Base-by-base conservation (phyloP, 2,888 invertebrate genomes). In the Andrena marginata region DNA sequence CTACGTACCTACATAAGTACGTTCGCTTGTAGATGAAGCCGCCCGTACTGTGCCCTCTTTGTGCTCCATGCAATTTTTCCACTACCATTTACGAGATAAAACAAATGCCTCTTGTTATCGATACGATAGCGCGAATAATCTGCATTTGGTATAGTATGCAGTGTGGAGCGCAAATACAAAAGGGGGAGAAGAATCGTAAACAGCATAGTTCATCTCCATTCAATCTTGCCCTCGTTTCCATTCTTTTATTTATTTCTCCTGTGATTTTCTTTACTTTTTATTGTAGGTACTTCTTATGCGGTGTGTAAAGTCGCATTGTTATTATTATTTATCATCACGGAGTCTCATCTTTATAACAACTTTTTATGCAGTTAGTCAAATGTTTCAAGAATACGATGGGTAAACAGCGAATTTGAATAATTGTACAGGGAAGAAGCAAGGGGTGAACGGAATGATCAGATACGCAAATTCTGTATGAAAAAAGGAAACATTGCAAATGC, bases 1-100 rank as follows among this genome's bases (percentile, higher is more conserved):
- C 51, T 67, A 63, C 60, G 29, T 13, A 76, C 80, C 80, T 79
- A 64, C 88, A 71, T 69, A 72, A 84, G 74, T 81, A 23, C 48
- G 71, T 77, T 73, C 62, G 33, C 23, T 23, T n/a, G 26, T 10
- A 33, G 26, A 62, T n/a, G 16, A 13, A 35, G 26, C 67, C 56
- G 71, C 51, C 51, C n/a, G 4, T 29, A 63, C 29, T 23, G 5
- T 4, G 56, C 48, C 6, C 35, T 31, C 42, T 74, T 80, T 42
- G 59, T 62, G 26, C 33, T 26, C 31, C 33, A 31, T 63, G 49
- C 35, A 29, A 62, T 63, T 51, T 69, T 64, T 8, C 7, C 10
- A 23, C 13, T 33, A 26, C 20, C 31, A 20, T 51, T 48, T 23
- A 16, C 3, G 8, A n/a, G 42, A 69, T 23, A 56, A 51, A 63